Percentiles rank a stretch among this genome's conserved stretches.
phyloP scores from a whole-genome alignment of 2,797 vertebrate species.

The Aselliscus stoliczkanus region DNA sequence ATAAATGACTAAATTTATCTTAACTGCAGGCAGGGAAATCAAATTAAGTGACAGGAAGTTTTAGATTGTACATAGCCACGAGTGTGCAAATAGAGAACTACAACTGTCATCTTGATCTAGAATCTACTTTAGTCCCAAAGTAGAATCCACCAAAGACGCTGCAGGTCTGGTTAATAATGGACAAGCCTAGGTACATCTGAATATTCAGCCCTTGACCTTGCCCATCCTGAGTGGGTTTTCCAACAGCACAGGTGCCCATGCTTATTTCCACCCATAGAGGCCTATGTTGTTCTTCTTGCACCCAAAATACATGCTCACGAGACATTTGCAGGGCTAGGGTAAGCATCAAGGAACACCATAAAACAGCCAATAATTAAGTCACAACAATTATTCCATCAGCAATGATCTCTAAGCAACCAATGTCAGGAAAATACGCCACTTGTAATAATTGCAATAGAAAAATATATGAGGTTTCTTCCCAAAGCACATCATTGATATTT shows the following conservation, averaged over 20 bases:
- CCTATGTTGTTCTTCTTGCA: background rate
- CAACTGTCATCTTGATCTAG: background rate
- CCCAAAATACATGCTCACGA: background rate
- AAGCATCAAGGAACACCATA: background rate
- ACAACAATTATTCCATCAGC: background rate
- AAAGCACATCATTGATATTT: background rate
- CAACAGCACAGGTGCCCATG: background rate
- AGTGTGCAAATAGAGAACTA: background rate
- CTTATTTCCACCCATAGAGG: background rate
- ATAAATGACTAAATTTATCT: conserved; percentile 14
- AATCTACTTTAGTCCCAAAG: background rate
- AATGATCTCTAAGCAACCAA: background rate
- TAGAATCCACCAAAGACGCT: background rate
- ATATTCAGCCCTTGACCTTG: background rate
- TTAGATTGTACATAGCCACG: background rate
- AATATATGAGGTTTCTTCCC: background rate
- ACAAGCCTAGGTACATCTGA: background rate
- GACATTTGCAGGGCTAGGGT: background rate
- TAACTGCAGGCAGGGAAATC: background rate
- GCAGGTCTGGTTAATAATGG: background rate
- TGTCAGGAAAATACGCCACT: background rate
- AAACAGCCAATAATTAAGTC: background rate
- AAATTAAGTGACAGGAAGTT: background rate
- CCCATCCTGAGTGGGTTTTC: background rate
- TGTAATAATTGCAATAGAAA: background rate